These are phyloP conservation scores for Drosophila subpulchrella DNA, from an alignment of 1,140 invertebrate species.

Conservation along the genomic window DNA sequence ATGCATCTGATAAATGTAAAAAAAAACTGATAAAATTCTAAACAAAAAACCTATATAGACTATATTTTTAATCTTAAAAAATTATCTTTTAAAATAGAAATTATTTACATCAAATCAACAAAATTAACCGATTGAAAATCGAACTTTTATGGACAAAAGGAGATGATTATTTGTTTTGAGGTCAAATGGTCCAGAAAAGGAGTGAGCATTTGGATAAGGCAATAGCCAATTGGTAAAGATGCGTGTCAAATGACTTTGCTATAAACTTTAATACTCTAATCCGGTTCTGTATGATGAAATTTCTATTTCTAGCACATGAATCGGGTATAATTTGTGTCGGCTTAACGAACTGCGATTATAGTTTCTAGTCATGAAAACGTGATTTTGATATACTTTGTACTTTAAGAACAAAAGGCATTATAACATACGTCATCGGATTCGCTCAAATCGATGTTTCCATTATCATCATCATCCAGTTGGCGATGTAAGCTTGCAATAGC, in stretches of 20 bases:
- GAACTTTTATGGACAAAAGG: too few relatives aligned
- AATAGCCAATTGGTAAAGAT: too few relatives aligned
- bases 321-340: neutral
- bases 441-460: slow-evolving; percentile 96
- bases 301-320: neutral
- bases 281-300: slow-evolving; percentile 1
- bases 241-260: too few relatives aligned
- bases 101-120: neutral
- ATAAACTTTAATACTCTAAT: neutral
- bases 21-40: too few relatives aligned
- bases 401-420: slow-evolving; percentile 4
- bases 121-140: too few relatives aligned
- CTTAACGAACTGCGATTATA: neutral
- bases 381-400: neutral
- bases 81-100: neutral
- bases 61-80: neutral
- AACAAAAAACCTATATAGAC: neutral
- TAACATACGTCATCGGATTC: slow-evolving; percentile 96
- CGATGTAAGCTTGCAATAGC: slow-evolving; percentile 94
- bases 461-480: slow-evolving; percentile 96
- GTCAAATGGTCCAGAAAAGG: too few relatives aligned
- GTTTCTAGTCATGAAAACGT: neutral
- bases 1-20: neutral
- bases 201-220: too few relatives aligned
- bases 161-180: too few relatives aligned